Evolutionary conservation across 2,113 vertebrate genomes (phyloP), one percentile per base, ranked within the genome.

Genomic region (Mellivora capensis): DNA sequence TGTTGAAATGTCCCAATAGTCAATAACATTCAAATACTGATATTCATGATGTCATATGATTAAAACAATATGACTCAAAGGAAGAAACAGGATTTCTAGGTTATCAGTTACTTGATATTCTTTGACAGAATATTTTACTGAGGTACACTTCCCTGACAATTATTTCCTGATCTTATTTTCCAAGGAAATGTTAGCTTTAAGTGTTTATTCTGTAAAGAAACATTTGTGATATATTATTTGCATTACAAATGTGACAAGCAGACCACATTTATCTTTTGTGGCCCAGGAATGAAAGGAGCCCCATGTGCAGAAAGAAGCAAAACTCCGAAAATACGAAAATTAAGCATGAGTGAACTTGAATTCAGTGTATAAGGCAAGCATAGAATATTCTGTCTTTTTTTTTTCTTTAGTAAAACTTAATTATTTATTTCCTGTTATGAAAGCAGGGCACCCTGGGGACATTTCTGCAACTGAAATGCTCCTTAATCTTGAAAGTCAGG

Each of bases 381-480:
- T 9, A 81, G 44, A 74, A 62, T 82, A 74, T 59, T 85, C 25
- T 87, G 34, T 11, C 31, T 87, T 62, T 69, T 8, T 71, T 93
- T 72, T 93, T 82, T 61, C 54, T 74, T 61, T 44, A 94, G 52
- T 76, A 49, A 82, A 67, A 88, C 29, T 59, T 62, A 29, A 11
- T 85, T 74, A 74, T 80, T 57, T 91, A 37, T 71, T 93, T 89
- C 49, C 77, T 86, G 6, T 92, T 93, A 96, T 72, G 44, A 96
- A 94, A 83, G 37, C 4, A 37, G 31, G 44, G 11, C 10, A 82
- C 7, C 14, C 34, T 72, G 27, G 61, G 59, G 49, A 82, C 52
- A 62, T 93, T 88, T 86, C 49, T 86, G 67, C 81, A 93, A 49
- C 59, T 72, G 87, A 96, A 91, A 39, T 83, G 27, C 61, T 62